Percentiles rank a stretch among this genome's conserved stretches.
Evolutionary conservation across 2,888 invertebrate genomes (phyloP).

Genomic region (Amblyjoppa fuscipennis): DNA sequence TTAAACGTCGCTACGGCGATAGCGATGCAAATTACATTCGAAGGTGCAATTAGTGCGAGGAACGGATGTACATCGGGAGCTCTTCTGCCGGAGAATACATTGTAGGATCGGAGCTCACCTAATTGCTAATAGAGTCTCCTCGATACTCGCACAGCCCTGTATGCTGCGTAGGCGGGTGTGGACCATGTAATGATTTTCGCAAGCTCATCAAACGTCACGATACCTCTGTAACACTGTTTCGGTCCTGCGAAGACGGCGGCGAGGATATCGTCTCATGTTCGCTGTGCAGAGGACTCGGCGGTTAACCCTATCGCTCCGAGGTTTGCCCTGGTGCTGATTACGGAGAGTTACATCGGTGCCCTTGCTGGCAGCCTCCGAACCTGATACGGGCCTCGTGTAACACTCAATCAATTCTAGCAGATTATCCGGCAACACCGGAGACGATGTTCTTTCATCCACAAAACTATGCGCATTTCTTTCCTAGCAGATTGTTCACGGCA

Average conservation of each 20-base stretch:
- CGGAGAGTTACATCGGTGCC: no score
- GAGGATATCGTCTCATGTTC: neutral
- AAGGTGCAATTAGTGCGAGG: slow-evolving; percentile 54
- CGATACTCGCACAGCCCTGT: neutral
- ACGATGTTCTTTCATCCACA: neutral
- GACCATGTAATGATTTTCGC: slow-evolving; percentile 25
- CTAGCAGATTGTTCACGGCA: no score
- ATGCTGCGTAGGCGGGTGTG: neutral
- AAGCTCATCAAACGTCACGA: slow-evolving; percentile 35
- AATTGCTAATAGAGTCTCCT: slow-evolving; percentile 13
- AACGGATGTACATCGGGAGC: slow-evolving; percentile 30
- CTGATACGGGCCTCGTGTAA: no score
- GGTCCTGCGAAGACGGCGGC: neutral
- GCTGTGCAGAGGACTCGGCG: neutral
- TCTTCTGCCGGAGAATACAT: slow-evolving; percentile 11
- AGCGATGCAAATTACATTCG: slow-evolving; percentile 61
- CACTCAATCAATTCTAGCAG: no score
- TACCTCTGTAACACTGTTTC: neutral
- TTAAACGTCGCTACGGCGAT: slow-evolving; percentile 55
- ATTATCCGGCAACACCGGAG: neutral
- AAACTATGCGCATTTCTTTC: neutral
- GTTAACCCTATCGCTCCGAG: neutral
- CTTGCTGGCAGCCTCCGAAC: no score
- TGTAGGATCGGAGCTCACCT: slow-evolving; percentile 20
- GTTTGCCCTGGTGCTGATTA: neutral